A percentile compares a stretch with the other conserved stretches of the same genome.
Evolutionary conservation across 1,140 invertebrate genomes (phyloP).

Genomic region (Drosophila obscura): DNA sequence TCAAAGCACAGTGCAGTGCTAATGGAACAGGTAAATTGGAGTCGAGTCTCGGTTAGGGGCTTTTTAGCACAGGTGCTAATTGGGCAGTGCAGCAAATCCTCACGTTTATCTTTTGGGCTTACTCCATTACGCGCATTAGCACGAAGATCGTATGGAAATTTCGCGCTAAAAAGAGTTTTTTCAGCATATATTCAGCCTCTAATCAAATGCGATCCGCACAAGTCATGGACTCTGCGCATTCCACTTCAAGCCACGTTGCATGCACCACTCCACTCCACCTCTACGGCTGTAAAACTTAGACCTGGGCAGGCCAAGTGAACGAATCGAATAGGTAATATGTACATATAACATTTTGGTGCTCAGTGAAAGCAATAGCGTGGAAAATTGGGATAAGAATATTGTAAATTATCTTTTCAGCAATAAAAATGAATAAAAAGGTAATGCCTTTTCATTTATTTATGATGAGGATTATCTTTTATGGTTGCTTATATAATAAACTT

Average conservation of each 20-base stretch:
- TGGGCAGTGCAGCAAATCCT: constrained; percentile 51
- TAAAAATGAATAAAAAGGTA: too few relatives aligned
- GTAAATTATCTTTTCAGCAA: too few relatives aligned
- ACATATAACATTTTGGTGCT: too few relatives aligned
- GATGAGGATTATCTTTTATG: too few relatives aligned
- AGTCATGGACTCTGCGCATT: constrained; percentile 41
- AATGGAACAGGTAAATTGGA: constrained; percentile 38
- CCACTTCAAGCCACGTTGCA: constrained; percentile 11
- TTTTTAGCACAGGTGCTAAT: constrained; percentile 65
- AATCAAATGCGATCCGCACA: constrained; percentile 31
- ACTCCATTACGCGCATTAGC: constrained; percentile 43
- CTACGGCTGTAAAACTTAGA: too few relatives aligned
- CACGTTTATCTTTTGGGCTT: constrained; percentile 23
- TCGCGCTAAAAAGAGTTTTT: constrained; percentile 54
- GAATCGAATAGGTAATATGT: too few relatives aligned
- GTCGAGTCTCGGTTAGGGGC: constrained; percentile 28
- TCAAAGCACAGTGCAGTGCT: constrained; percentile 30
- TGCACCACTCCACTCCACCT: too few relatives aligned
- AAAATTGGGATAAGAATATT: too few relatives aligned
- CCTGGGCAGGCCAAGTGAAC: too few relatives aligned
- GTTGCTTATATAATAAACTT: too few relatives aligned
- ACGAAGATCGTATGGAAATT: constrained; percentile 52
- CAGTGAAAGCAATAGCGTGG: too few relatives aligned
- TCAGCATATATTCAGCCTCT: constrained; percentile 25
- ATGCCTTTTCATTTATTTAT: too few relatives aligned